Base-by-base conservation (phyloP, 2,888 invertebrate genomes). In the Tillus elongatus region DNA sequence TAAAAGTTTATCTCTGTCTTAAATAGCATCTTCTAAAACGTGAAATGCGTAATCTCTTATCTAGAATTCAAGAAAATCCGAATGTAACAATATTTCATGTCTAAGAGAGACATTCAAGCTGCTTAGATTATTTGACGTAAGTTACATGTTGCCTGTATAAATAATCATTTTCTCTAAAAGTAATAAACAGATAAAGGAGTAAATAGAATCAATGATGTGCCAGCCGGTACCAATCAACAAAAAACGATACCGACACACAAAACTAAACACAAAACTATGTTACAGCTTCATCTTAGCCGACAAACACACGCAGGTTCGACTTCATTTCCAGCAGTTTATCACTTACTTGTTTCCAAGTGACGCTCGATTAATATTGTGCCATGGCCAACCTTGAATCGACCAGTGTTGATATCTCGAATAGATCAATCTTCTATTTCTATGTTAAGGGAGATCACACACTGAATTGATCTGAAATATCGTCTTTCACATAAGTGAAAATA, bases 281-380 rank as follows among this genome's bases (percentile, higher is more conserved):
- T 58, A 62, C 53, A 56, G 61, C 63, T 63, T 61, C 60, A 63
- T 62, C 56, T 51, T 51, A 50, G 52, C 54, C 56, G 57, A 56
- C 55, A 56, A 54, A 58, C 57, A 56, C 61, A 61, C 57, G 58
- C 58, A 60, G 60, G 58, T 59, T 58, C 56, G 54, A 58, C 58
- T 61, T 60, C 61, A 57, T 62, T 63, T 64, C 61, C 58, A 62
- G 60, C 63, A 63, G 60, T 65, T 64, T 64, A 65, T 65, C 64
- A 64, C 64, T 59, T 60, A 56, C 61, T 64, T 66, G 66, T 66
- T 65, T 63, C 51, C 54, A 55, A 57, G 56, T 65, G 65, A 64
- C 64, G 59, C 56, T 56, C 64, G 62, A 66, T 66, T 66, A 65
- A 66, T 66, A 64, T 64, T 63, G 58, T 63, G 61, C 63, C 63